Evolutionary conservation across 1,140 invertebrate genomes (phyloP).

Genomic region (Scaptomyza pallida): DNA sequence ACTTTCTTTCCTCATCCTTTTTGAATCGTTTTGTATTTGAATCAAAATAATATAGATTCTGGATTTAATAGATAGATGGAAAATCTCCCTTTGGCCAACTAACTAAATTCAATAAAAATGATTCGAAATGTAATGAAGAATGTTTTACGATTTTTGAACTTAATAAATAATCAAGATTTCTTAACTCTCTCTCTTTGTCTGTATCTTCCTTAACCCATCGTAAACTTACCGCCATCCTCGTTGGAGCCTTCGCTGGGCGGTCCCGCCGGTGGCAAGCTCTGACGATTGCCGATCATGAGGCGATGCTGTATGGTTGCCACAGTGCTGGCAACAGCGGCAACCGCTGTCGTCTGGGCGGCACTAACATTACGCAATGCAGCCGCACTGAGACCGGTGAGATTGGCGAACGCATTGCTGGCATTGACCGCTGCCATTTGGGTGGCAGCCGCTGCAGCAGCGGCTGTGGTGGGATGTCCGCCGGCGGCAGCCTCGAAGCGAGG

Average conservation of each 20-base stretch:
- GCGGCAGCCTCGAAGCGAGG: slow-evolving; percentile 68
- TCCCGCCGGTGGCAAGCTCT: slow-evolving; percentile 76
- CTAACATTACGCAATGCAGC: slow-evolving; percentile 78
- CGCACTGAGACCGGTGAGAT: slow-evolving; percentile 80
- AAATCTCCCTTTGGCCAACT: no score
- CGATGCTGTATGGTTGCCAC: slow-evolving; percentile 82
- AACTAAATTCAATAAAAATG: no score
- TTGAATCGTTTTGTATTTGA: no score
- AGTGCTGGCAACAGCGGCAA: slow-evolving; percentile 76
- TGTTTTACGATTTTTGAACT: no score
- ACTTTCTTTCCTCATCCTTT: no score
- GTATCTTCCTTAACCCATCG: not conserved
- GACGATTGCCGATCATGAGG: slow-evolving; percentile 80
- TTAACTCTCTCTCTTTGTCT: not conserved
- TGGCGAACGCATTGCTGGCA: slow-evolving; percentile 81
- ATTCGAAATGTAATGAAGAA: no score
- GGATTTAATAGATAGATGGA: no score
- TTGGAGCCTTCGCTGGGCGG: slow-evolving; percentile 86
- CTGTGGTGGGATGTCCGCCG: slow-evolving; percentile 53
- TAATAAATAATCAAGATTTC: no score
- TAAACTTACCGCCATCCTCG: slow-evolving; percentile 85
- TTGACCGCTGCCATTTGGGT: slow-evolving; percentile 78
- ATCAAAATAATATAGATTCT: no score
- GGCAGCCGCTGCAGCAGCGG: slow-evolving; percentile 71
- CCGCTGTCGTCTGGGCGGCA: slow-evolving; percentile 76